Conservation (phyloP, 2,113 vertebrate genomes). For the Chamaetylas fuelleborni region DNA sequence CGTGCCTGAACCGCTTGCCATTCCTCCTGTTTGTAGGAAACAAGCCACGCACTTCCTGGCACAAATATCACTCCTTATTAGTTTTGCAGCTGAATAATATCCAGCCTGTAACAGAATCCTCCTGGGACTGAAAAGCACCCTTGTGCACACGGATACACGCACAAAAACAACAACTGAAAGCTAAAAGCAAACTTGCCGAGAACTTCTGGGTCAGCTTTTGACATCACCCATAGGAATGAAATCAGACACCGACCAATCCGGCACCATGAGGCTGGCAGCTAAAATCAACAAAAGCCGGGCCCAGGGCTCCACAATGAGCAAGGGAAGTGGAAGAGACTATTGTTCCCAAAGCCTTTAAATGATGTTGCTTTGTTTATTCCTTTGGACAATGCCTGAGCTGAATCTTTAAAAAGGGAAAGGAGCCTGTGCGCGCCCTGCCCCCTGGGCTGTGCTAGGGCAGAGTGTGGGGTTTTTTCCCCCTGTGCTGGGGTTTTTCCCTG, state of each 20-base stretch:
- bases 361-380: slow-evolving; percentile 55
- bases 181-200: slow-evolving; percentile 64
- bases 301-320: slow-evolving; percentile 50
- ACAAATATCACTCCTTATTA: slow-evolving; percentile 27
- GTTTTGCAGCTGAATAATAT: slow-evolving; percentile 48
- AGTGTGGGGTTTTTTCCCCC: not conserved
- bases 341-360: slow-evolving; percentile 61
- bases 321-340: slow-evolving; percentile 65
- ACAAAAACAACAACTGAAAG: slow-evolving; percentile 61
- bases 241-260: slow-evolving; percentile 62
- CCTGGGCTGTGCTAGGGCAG: not conserved
- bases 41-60: slow-evolving; percentile 11
- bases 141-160: slow-evolving; percentile 39
- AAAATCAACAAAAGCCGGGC: slow-evolving; percentile 66
- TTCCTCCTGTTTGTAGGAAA: slow-evolving; percentile 20
- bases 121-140: slow-evolving; percentile 34
- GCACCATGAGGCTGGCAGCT: slow-evolving; percentile 55
- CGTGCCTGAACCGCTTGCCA: not conserved
- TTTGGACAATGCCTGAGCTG: slow-evolving; percentile 27
- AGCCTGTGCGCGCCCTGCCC: not conserved
- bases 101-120: slow-evolving; percentile 56
- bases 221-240: slow-evolving; percentile 66
- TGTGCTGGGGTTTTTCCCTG: not conserved
- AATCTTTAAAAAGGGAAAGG: slow-evolving; percentile 51
- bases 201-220: slow-evolving; percentile 70